Conservation (phyloP, 2,888 invertebrate species). For the Oscheius sp. region DNA sequence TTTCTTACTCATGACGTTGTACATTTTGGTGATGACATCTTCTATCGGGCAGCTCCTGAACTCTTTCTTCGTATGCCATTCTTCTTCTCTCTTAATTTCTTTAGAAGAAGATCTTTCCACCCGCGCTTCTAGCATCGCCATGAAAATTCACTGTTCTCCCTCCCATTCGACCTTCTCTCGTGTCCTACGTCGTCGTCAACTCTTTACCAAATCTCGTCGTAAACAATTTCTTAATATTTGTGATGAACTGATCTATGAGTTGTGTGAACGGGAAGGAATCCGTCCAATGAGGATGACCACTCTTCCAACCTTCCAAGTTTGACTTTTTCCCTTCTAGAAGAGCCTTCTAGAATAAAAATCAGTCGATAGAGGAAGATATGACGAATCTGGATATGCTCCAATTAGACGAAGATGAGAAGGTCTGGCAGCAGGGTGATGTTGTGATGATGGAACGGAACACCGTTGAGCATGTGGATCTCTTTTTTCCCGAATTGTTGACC, state of each 20-base stretch:
- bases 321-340: background rate
- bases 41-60: slow-evolving; percentile 49
- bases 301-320: slow-evolving; percentile 18
- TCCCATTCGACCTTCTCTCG: slow-evolving; percentile 6
- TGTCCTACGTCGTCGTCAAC: slow-evolving; percentile 8
- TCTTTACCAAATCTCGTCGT: slow-evolving; percentile 1
- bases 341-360: background rate
- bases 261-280: slow-evolving; percentile 15
- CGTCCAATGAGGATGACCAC: slow-evolving; percentile 6
- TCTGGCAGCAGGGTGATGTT: slow-evolving; percentile 17
- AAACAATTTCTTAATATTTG: background rate
- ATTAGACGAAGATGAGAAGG: slow-evolving; percentile 13
- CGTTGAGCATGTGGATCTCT: too few relatives aligned
- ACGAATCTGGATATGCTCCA: background rate
- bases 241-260: slow-evolving; percentile 27
- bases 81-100: background rate
- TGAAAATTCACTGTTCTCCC: slow-evolving; percentile 14
- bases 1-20: slow-evolving; percentile 49
- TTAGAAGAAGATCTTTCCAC: slow-evolving; percentile 14
- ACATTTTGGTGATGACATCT: slow-evolving; percentile 42
- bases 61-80: slow-evolving; percentile 40
- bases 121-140: slow-evolving; percentile 10
- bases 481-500: too few relatives aligned
- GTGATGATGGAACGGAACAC: slow-evolving; percentile 2
- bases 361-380: too few relatives aligned